These are phyloP conservation scores for Temnothorax rugatulus DNA, from an alignment of 2,888 invertebrate genomes.

Conservation along the genomic window DNA sequence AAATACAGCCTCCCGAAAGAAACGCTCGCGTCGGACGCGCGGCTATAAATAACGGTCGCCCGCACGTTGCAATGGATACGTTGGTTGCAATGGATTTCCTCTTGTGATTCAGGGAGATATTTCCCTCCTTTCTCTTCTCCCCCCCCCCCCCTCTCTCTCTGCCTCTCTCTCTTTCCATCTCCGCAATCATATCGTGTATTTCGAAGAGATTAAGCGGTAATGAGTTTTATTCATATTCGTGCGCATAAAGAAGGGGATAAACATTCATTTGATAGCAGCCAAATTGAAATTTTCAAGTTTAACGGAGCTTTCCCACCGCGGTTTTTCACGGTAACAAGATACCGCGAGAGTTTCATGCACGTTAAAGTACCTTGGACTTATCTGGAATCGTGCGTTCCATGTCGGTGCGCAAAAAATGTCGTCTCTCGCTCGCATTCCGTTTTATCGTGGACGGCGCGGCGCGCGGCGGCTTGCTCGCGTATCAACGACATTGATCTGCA, in stretches of 20 bases:
- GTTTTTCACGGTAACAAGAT: conserved; percentile 16
- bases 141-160: no score
- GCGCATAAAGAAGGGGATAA: conserved; percentile 35
- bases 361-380: neutral
- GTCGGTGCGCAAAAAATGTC: neutral
- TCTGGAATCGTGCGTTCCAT: neutral
- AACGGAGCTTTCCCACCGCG: neutral
- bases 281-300: conserved; percentile 38
- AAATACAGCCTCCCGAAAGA: conserved; percentile 40
- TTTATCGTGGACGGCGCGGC: neutral
- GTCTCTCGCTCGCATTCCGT: neutral
- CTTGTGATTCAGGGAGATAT: conserved; percentile 40
- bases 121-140: neutral
- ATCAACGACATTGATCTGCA: neutral
- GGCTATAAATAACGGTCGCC: conserved; percentile 42
- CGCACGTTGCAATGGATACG: conserved; percentile 37
- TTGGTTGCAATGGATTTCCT: conserved; percentile 39
- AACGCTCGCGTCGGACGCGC: conserved; percentile 26
- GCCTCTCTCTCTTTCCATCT: neutral
- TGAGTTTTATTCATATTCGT: conserved; percentile 43
- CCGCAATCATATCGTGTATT: conserved; percentile 14
- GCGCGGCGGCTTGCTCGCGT: neutral
- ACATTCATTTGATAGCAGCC: conserved; percentile 22
- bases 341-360: neutral
- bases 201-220: conserved; percentile 40